Conservation (phyloP, 2,888 invertebrate genomes). For the Drosophila bunnanda region DNA sequence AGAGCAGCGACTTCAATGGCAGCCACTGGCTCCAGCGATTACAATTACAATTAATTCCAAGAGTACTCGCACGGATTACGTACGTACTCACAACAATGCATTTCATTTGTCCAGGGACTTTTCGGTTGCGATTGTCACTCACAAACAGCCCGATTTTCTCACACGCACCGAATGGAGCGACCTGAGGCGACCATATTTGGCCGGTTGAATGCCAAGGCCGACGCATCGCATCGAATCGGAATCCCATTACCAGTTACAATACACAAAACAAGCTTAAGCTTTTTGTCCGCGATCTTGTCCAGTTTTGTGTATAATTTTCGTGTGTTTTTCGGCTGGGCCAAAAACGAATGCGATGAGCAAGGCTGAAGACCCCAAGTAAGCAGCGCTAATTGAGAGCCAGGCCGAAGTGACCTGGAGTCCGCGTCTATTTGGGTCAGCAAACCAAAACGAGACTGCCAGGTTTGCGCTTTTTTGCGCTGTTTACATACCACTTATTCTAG, state of each 20-base stretch:
- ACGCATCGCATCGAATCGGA: constrained; percentile 36
- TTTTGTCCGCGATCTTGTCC: constrained; percentile 50
- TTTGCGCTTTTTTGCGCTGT: constrained; percentile 47
- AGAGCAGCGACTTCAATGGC: constrained; percentile 35
- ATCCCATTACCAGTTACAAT: constrained; percentile 63
- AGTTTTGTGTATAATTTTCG: constrained; percentile 65
- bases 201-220: constrained; percentile 76
- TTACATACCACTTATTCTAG: constrained; percentile 56
- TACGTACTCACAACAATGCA: constrained; percentile 40
- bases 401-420: constrained; percentile 24
- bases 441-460: constrained; percentile 69
- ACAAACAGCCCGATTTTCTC: constrained; percentile 52
- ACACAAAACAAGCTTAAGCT: constrained; percentile 47
- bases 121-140: constrained; percentile 27
- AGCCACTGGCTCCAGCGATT: constrained; percentile 33
- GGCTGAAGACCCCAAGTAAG: constrained; percentile 52
- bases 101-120: constrained; percentile 43
- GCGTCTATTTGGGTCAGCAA: constrained; percentile 65
- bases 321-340: constrained; percentile 38
- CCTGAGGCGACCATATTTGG: constrained; percentile 72
- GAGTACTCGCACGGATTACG: constrained; percentile 34
- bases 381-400: constrained; percentile 42
- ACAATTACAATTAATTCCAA: constrained; percentile 45
- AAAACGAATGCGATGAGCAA: constrained; percentile 50
- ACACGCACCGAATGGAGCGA: constrained; percentile 40